A percentile compares a stretch with the other conserved stretches of the same genome.
Evolutionary conservation across 2,888 invertebrate genomes (phyloP).

Genomic region (Dynastes tityus): DNA sequence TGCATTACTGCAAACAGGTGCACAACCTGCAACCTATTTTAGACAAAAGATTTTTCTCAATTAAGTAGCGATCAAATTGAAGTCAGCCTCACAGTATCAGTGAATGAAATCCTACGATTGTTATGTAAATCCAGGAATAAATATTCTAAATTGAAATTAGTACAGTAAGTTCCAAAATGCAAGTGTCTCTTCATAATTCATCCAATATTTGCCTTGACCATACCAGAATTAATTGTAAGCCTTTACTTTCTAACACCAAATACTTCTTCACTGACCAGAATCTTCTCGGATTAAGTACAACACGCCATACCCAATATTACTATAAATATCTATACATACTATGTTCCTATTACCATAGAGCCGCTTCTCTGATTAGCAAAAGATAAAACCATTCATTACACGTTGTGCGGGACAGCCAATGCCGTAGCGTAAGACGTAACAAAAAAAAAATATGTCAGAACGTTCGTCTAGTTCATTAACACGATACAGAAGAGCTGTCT

Average conservation of each 20-base stretch:
- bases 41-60: no score
- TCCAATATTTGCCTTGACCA: not conserved
- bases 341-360: not conserved
- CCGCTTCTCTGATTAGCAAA: constrained; percentile 26
- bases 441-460: constrained; percentile 49
- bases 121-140: no score
- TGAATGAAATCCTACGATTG: no score
- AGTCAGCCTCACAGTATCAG: no score
- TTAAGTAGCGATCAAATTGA: no score
- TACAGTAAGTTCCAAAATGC: no score
- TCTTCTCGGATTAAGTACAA: not conserved
- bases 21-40: no score
- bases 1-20: no score
- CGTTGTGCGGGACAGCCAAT: constrained; percentile 20
- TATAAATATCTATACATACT: not conserved
- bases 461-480: constrained; percentile 49
- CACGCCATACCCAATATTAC: not conserved
- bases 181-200: no score
- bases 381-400: constrained; percentile 38
- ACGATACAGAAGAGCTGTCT: constrained; percentile 48
- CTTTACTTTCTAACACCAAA: not conserved
- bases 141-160: no score
- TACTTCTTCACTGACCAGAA: not conserved
- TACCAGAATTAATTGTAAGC: not conserved
- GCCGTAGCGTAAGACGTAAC: constrained; percentile 21